Evolutionary conservation across 2,113 vertebrate species (phyloP).

Genomic region (Hepsetus odoe): DNA sequence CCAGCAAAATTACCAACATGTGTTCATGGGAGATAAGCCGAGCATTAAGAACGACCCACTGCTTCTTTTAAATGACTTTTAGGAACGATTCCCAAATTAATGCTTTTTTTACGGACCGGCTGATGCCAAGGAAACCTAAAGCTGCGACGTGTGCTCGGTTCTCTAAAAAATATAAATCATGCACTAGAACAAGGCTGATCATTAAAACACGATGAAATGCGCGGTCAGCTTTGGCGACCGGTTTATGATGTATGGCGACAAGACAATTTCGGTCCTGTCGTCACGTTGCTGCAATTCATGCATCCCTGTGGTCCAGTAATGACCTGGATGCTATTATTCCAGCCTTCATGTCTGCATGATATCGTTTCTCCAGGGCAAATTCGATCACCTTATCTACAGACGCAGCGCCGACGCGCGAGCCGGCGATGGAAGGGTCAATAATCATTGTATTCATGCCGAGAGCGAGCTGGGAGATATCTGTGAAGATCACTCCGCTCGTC

Average conservation of each 20-base stretch:
- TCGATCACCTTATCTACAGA: not conserved
- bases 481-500: not conserved
- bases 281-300: not conserved
- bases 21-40: conserved; percentile 60
- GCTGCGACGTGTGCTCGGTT: too few relatives aligned
- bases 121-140: not conserved
- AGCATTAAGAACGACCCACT: conserved; percentile 52
- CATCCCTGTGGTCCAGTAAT: not conserved
- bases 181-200: not conserved
- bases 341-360: not conserved
- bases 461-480: not conserved
- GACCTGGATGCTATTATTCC: not conserved
- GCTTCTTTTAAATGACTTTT: not conserved
- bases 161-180: too few relatives aligned
- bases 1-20: conserved; percentile 48
- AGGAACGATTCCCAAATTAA: not conserved
- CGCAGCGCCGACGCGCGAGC: too few relatives aligned
- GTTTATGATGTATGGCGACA: not conserved
- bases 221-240: too few relatives aligned
- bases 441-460: not conserved
- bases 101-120: not conserved
- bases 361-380: not conserved
- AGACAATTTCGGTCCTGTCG: not conserved
- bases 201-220: not conserved
- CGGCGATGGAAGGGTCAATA: too few relatives aligned